Evolutionary conservation across 2,888 invertebrate species (phyloP).

Genomic region (Oscheius sp.): DNA sequence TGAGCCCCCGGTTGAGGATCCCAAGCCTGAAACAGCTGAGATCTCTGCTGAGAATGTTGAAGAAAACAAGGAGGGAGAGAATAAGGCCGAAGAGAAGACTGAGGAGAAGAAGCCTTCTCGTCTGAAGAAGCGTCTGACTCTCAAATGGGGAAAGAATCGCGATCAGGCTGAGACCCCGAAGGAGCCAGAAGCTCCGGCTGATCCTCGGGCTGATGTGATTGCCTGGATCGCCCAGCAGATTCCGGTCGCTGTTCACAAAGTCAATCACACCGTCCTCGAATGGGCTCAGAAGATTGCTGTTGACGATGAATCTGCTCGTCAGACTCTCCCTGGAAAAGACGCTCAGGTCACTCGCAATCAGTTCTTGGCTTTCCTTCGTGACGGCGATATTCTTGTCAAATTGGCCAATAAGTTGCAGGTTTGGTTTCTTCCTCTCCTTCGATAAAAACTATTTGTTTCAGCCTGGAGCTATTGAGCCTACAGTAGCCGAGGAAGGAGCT

Average conservation of each 20-base stretch:
- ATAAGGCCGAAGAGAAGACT: slow-evolving; percentile 26
- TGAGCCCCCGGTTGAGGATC: slow-evolving; percentile 49
- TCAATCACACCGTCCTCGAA: slow-evolving; percentile 61
- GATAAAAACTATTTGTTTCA: slow-evolving; percentile 14
- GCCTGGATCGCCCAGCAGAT: slow-evolving; percentile 66
- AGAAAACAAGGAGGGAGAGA: slow-evolving; percentile 14
- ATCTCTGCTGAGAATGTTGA: neutral
- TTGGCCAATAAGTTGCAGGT: slow-evolving; percentile 64
- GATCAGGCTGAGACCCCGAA: slow-evolving; percentile 51
- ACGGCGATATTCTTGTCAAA: slow-evolving; percentile 61
- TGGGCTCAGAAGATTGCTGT: slow-evolving; percentile 61
- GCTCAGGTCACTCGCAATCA: slow-evolving; percentile 63
- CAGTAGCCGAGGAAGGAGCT: slow-evolving; percentile 52
- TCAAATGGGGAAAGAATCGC: slow-evolving; percentile 53
- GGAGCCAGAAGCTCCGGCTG: slow-evolving; percentile 61
- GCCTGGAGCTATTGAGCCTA: slow-evolving; percentile 30
- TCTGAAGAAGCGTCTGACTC: slow-evolving; percentile 50
- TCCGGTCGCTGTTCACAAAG: slow-evolving; percentile 66
- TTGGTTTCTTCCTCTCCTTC: neutral
- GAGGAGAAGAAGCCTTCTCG: slow-evolving; percentile 41
- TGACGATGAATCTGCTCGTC: slow-evolving; percentile 56
- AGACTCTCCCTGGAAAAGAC: slow-evolving; percentile 62
- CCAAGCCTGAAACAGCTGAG: slow-evolving; percentile 22
- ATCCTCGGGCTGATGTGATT: slow-evolving; percentile 62
- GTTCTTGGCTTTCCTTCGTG: slow-evolving; percentile 63